Percentiles rank a stretch among this genome's conserved stretches.
Evolutionary conservation across 2,888 invertebrate genomes (phyloP).

Genomic region (Papilio elwesi): DNA sequence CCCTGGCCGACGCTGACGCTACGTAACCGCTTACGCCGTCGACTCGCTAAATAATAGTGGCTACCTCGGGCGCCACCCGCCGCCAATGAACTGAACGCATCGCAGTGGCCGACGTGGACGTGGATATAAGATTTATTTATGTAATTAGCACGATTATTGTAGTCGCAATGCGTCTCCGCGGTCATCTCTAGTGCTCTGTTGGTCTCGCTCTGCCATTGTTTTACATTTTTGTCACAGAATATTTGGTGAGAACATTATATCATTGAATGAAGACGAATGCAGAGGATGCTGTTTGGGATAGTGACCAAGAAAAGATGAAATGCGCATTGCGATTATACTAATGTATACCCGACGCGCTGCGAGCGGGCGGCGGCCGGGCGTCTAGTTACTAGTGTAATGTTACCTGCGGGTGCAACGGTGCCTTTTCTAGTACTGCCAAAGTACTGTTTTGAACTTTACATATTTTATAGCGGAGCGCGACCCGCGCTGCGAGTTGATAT

Average conservation of each 20-base stretch:
- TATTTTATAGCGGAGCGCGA: slow-evolving; percentile 49
- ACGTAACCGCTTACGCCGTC: slow-evolving; percentile 73
- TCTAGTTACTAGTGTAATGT: neutral
- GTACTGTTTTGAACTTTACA: slow-evolving; percentile 57
- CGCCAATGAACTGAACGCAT: neutral
- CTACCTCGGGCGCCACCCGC: slow-evolving; percentile 21
- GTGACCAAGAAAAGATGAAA: too few relatives aligned
- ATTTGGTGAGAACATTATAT: too few relatives aligned
- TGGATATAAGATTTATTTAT: slow-evolving; percentile 34
- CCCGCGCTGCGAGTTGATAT: slow-evolving; percentile 47
- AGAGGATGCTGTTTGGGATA: too few relatives aligned
- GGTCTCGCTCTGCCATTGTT: neutral
- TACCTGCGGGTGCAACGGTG: slow-evolving; percentile 54
- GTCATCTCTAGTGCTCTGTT: neutral
- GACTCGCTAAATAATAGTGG: slow-evolving; percentile 70
- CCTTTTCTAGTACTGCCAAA: slow-evolving; percentile 65
- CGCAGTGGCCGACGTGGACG: neutral
- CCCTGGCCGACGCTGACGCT: slow-evolving; percentile 64
- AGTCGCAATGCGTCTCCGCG: neutral
- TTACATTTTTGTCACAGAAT: too few relatives aligned
- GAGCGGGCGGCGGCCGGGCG: neutral
- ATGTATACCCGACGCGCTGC: neutral
- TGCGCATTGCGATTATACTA: too few relatives aligned
- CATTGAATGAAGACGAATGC: too few relatives aligned
- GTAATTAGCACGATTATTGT: slow-evolving; percentile 42